Conservation (phyloP, 2,888 invertebrate species). For the Sarcophaga rosellei region DNA sequence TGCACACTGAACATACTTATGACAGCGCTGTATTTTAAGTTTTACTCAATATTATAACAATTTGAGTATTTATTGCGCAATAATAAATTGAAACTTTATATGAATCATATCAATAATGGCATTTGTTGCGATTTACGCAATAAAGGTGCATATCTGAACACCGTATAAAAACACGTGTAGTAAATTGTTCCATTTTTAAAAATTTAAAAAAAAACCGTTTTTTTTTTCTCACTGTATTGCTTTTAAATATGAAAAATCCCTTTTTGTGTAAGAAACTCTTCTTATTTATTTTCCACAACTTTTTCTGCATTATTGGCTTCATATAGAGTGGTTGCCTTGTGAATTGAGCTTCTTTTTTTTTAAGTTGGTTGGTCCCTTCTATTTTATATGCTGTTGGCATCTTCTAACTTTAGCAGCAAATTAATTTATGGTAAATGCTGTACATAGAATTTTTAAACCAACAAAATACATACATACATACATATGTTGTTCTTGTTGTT, state of each 20-base stretch:
- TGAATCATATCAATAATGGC: too few relatives aligned
- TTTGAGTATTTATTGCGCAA: too few relatives aligned
- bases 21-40: too few relatives aligned
- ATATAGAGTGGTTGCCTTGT: conserved; percentile 14
- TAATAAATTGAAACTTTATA: too few relatives aligned
- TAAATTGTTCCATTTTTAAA: too few relatives aligned
- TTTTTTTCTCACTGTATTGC: not conserved
- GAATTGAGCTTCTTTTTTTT: not conserved
- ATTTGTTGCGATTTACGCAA: too few relatives aligned
- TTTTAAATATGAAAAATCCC: conserved; percentile 13
- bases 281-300: conserved; percentile 28
- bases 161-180: too few relatives aligned
- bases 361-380: not conserved
- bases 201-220: not conserved
- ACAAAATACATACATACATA: not conserved
- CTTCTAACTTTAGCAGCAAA: conserved; percentile 63
- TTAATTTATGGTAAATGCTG: conserved; percentile 73
- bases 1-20: too few relatives aligned
- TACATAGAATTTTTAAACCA: conserved; percentile 54
- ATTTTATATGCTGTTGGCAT: conserved; percentile 52
- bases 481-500: conserved; percentile 34
- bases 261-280: conserved; percentile 33
- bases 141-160: too few relatives aligned
- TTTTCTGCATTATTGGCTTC: not conserved
- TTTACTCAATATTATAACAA: too few relatives aligned